Percentiles rank a stretch among this genome's conserved stretches.
Evolutionary conservation across 2,113 vertebrate genomes (phyloP).

Genomic region (Centropus unirufus): DNA sequence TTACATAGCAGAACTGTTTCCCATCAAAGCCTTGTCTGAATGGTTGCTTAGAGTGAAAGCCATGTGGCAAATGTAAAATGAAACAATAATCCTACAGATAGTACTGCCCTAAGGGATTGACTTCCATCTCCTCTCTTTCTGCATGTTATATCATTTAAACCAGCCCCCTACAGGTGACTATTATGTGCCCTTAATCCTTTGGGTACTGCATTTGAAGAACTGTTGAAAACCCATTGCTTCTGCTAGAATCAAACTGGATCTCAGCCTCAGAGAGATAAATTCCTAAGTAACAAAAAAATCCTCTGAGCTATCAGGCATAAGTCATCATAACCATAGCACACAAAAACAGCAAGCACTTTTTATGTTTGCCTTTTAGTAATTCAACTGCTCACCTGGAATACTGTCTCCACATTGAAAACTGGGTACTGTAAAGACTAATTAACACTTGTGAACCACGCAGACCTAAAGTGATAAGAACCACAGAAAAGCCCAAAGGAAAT

Average conservation of each 20-base stretch:
- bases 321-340: not conserved
- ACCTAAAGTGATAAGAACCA: not conserved
- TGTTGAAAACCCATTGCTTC: not conserved
- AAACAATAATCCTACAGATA: not conserved
- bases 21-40: not conserved
- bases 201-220: not conserved
- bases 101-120: not conserved
- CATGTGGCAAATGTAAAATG: not conserved
- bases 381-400: not conserved
- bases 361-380: not conserved
- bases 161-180: not conserved
- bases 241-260: not conserved
- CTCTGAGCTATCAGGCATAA: not conserved
- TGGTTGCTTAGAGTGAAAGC: not conserved
- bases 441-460: not conserved
- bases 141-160: slow-evolving; percentile 14
- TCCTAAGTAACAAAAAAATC: not conserved
- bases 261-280: slow-evolving; percentile 1
- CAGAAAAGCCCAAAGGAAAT: not conserved
- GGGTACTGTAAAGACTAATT: not conserved
- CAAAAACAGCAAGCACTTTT: not conserved
- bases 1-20: not conserved
- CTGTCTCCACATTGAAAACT: not conserved
- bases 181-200: not conserved
- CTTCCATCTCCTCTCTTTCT: not conserved